Conservation (phyloP, 2,797 vertebrate genomes). For the Xenops minutus region DNA sequence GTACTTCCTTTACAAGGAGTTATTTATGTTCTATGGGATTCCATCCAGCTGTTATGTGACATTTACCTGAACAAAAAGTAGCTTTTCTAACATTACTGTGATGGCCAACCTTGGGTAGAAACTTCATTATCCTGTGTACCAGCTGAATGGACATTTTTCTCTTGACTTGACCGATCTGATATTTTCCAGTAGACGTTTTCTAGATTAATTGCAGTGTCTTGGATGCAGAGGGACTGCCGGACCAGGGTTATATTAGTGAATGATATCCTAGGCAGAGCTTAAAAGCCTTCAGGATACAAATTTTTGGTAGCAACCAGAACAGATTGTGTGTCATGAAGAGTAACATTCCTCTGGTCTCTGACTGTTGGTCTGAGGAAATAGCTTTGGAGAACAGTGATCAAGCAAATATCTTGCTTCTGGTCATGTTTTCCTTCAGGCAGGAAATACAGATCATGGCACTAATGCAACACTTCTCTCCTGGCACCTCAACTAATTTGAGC, state of each 20-base stretch:
- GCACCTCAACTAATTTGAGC: not conserved
- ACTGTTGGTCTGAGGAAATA: not conserved
- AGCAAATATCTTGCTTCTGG: not conserved
- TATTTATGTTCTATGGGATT: not conserved
- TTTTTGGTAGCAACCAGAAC: not conserved
- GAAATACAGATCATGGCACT: not conserved
- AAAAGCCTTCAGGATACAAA: conserved; percentile 15
- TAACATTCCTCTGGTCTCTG: not conserved
- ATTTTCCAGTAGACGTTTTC: conserved; percentile 7
- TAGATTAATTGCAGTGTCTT: not conserved
- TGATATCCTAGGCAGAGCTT: not conserved
- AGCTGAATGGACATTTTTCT: conserved; percentile 7
- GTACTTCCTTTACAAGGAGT: not conserved
- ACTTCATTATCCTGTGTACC: not conserved
- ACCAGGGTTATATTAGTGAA: not conserved
- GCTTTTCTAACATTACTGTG: not conserved
- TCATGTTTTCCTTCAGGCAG: not conserved
- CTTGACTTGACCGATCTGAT: not conserved
- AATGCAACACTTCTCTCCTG: not conserved
- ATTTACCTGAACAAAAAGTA: not conserved
- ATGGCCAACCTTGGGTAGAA: not conserved
- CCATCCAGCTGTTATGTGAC: not conserved
- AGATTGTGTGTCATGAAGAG: not conserved
- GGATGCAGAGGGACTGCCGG: not conserved
- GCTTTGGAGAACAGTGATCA: not conserved